Evolutionary conservation across 2,888 invertebrate species (phyloP), one percentile per base, ranked within the genome.

Genomic region (Tenthredo notha): DNA sequence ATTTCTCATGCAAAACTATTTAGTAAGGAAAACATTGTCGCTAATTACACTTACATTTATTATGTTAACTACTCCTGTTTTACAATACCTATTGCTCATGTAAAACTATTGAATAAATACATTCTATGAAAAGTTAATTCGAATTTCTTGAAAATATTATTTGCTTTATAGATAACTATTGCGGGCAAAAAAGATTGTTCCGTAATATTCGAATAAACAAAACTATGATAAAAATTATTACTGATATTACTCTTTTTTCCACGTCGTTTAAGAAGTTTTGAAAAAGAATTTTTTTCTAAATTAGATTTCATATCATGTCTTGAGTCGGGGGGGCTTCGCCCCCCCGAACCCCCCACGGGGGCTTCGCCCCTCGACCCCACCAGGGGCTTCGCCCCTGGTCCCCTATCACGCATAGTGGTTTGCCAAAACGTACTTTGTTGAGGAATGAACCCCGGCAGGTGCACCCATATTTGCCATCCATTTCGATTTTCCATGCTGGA

Each of bases 291-390:
- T 65, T n/a, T 25, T 10, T 25, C 2, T 5, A 65, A 65, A 65
- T 65, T 65, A 65, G 2, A 65, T 65, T 65, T 65, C 65, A 65
- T 65, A 65, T 65, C n/a, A 65, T 65, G 65, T 65, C 25, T 65
- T 65, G 65, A 25, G 65, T 65, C 65, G 21, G 65, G 65, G 65
- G 65, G 65, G 65, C 65, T 65, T 65, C 65, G 65, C n/a, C 65
- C 65, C 65, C 65, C 7, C 25, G 21, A 0, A 25, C 65, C 65
- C 65, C 0, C 65, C 65, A 3, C 33, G 33, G n/a, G 12, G 50
- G 15, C 50, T 15, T 50, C 65, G 65, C 65, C 65, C 65, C 65
- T 21, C 25, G 21, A 0, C 65, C 65, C 65, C 65, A 4, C 65
- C 65, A 3, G n/a, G 12, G 50, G 15, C 50, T 15, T 50, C 50